These are phyloP conservation scores for Cathartes aura DNA, from an alignment of 2,113 vertebrate species.

Conservation along the genomic window DNA sequence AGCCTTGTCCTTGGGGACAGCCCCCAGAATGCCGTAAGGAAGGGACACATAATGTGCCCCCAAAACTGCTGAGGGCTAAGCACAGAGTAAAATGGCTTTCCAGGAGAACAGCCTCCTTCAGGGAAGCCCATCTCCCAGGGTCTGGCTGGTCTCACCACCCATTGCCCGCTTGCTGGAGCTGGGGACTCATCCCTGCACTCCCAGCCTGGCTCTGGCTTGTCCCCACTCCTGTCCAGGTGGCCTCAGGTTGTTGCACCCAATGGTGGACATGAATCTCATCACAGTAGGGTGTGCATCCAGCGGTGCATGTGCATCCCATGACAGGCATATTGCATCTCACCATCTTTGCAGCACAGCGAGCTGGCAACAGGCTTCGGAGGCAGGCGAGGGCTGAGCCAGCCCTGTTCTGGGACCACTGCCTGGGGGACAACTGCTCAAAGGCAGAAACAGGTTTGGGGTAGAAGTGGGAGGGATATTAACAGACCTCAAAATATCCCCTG, in stretches of 20 bases:
- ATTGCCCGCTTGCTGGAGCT: fast-evolving
- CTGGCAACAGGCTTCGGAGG: neutral
- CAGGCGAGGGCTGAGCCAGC: neutral
- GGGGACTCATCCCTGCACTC: neutral
- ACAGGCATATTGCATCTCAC: fast-evolving
- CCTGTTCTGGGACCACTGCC: neutral
- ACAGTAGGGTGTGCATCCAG: fast-evolving
- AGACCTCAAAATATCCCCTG: neutral
- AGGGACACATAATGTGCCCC: neutral
- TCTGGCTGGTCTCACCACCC: neutral
- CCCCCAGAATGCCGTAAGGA: neutral
- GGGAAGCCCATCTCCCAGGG: neutral
- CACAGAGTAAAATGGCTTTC: neutral
- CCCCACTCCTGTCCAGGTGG: neutral
- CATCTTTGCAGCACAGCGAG: fast-evolving
- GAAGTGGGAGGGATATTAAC: neutral
- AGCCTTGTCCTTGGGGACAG: neutral
- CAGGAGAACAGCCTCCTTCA: neutral
- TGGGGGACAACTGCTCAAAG: neutral
- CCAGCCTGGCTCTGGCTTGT: neutral
- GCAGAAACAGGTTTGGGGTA: neutral
- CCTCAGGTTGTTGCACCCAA: too few species aligned
- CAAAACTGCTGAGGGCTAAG: neutral
- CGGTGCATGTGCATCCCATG: fast-evolving
- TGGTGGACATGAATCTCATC: fast-evolving